Evolutionary conservation across 2,113 vertebrate species (phyloP).

Genomic region (Zosterops borbonicus): DNA sequence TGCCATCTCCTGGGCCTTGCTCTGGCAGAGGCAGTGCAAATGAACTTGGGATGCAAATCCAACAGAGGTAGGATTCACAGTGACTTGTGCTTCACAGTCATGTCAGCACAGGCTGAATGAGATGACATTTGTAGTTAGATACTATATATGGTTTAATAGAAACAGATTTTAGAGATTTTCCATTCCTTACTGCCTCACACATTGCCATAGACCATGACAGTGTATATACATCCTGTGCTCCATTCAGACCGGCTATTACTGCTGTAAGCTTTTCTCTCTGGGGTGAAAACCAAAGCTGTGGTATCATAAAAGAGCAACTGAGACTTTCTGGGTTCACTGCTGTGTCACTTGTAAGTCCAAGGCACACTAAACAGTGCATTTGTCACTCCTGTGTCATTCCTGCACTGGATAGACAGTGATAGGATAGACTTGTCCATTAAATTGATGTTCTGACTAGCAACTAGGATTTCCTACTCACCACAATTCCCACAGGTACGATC

Average conservation of each 20-base stretch:
- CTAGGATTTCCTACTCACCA: neutral
- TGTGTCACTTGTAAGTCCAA: neutral
- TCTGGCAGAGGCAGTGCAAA: neutral
- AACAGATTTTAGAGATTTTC: neutral
- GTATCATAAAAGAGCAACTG: neutral
- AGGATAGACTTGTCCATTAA: neutral
- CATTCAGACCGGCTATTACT: neutral
- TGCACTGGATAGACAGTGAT: neutral
- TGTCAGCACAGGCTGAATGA: neutral
- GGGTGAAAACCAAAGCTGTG: neutral
- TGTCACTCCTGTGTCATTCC: neutral
- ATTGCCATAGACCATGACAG: neutral
- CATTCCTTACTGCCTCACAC: neutral
- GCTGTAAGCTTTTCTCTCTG: neutral
- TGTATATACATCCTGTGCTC: neutral
- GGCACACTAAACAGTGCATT: neutral
- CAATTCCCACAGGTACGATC: neutral
- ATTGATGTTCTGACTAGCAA: neutral
- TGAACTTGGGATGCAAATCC: neutral
- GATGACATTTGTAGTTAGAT: neutral
- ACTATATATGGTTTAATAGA: neutral
- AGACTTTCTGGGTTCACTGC: neutral
- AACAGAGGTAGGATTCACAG: neutral
- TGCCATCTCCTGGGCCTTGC: conserved; percentile 12
- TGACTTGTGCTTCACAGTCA: neutral